phyloP scores from a whole-genome alignment of 35 echinoderm and acorn worm species.

The Eucidaris tribuloides region DNA sequence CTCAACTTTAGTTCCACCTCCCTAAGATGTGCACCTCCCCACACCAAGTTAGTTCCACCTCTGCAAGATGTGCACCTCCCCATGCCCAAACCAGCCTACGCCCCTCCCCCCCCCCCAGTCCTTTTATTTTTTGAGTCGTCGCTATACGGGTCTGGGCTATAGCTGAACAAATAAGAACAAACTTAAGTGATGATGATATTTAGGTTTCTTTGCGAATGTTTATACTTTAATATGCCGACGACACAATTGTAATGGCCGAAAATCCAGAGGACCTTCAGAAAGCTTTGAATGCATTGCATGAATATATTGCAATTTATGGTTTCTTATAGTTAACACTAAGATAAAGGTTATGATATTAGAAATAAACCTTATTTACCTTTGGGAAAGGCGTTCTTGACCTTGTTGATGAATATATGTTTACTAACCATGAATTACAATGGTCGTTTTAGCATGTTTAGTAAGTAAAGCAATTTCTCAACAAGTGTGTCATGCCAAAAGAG shows the following conservation, averaged over 20 bases:
- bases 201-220: neutral
- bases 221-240: constrained; percentile 26
- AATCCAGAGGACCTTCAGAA: constrained; percentile 12
- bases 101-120: too few species aligned
- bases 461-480: constrained; percentile 15
- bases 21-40: too few species aligned
- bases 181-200: constrained; percentile 1
- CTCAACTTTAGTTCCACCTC: too few species aligned
- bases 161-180: neutral
- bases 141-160: neutral
- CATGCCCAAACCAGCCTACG: too few species aligned
- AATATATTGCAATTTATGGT: constrained; percentile 36
- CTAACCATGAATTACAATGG: constrained; percentile 15
- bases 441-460: too few species aligned
- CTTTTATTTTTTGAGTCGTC: too few species aligned
- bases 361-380: constrained; percentile 24
- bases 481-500: neutral
- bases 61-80: too few species aligned
- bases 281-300: constrained; percentile 25
- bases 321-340: neutral
- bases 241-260: constrained; percentile 36
- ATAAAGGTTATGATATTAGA: constrained; percentile 26
- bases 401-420: constrained; percentile 9
- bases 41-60: too few species aligned
- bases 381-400: neutral